Percentiles rank a stretch among this genome's conserved stretches.
Conservation (phyloP, 1,140 invertebrate species). For the Zaprionus taronus region DNA sequence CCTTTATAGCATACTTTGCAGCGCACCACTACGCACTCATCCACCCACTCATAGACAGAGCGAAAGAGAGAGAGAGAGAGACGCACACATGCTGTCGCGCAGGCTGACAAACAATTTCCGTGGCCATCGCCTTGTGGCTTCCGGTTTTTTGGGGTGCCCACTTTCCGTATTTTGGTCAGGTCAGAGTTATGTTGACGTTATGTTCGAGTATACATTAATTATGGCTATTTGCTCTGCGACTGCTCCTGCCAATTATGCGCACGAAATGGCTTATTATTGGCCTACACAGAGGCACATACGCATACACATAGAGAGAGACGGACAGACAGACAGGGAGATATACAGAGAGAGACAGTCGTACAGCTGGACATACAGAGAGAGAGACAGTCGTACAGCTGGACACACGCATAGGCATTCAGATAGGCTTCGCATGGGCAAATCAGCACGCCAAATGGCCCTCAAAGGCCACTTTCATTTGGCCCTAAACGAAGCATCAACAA, state of each 20-base stretch:
- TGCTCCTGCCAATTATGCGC: constrained; percentile 76
- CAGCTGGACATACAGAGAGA: background rate
- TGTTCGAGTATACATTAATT: constrained; percentile 76
- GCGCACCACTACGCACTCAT: constrained; percentile 41
- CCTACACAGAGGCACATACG: constrained; percentile 57
- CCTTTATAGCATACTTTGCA: constrained; percentile 75
- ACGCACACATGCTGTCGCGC: background rate
- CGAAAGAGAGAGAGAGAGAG: background rate
- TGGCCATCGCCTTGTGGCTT: constrained; percentile 39
- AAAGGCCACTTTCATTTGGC: constrained; percentile 66
- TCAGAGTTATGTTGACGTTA: constrained; percentile 73
- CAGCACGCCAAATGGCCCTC: constrained; percentile 72
- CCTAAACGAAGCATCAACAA: constrained; percentile 70
- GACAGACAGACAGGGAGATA: constrained; percentile 7
- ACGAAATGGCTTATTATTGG: constrained; percentile 81
- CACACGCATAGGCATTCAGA: constrained; percentile 28
- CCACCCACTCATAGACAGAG: background rate
- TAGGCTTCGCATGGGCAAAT: constrained; percentile 48
- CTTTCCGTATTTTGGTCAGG: constrained; percentile 74
- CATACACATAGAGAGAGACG: constrained; percentile 19
- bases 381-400: background rate
- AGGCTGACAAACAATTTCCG: constrained; percentile 69
- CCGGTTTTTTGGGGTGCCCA: constrained; percentile 36
- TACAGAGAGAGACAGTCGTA: background rate
- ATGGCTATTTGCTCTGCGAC: constrained; percentile 75